A percentile compares a stretch with the other conserved stretches of the same genome.
Conservation (phyloP, 2,797 vertebrate species). For the Sebastes itinus region DNA sequence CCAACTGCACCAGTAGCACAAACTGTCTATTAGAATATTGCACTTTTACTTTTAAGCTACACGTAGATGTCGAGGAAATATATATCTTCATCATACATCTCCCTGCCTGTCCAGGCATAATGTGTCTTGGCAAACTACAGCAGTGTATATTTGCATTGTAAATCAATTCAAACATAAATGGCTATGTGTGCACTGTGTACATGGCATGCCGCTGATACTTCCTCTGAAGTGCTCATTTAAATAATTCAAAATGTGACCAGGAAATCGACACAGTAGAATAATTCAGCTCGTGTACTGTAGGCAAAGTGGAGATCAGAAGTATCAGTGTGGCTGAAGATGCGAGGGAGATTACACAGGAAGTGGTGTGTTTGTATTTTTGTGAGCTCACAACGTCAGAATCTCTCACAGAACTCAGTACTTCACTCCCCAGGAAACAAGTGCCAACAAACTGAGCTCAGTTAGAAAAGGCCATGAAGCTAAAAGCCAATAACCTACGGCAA, state of each 20-base stretch:
- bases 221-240: constrained; percentile 30
- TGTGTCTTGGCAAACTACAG: rapidly evolving
- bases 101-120: neutral
- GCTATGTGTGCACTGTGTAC: neutral
- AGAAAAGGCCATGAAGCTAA: neutral
- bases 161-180: neutral
- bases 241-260: constrained; percentile 25
- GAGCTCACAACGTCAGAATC: neutral
- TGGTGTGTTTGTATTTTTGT: neutral
- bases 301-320: neutral
- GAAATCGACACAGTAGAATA: neutral
- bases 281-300: neutral
- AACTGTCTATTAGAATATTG: neutral
- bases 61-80: neutral
- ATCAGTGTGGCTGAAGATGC: neutral
- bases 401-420: neutral
- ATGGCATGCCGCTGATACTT: neutral
- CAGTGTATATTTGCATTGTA: constrained; percentile 43
- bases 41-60: neutral
- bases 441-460: neutral
- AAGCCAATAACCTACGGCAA: neutral
- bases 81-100: neutral
- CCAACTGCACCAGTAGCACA: neutral
- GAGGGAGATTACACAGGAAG: neutral
- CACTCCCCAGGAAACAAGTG: neutral